Evolutionary conservation across 2,888 invertebrate genomes (phyloP), one percentile per base, ranked within the genome.

Genomic region (Drosophila cracens): DNA sequence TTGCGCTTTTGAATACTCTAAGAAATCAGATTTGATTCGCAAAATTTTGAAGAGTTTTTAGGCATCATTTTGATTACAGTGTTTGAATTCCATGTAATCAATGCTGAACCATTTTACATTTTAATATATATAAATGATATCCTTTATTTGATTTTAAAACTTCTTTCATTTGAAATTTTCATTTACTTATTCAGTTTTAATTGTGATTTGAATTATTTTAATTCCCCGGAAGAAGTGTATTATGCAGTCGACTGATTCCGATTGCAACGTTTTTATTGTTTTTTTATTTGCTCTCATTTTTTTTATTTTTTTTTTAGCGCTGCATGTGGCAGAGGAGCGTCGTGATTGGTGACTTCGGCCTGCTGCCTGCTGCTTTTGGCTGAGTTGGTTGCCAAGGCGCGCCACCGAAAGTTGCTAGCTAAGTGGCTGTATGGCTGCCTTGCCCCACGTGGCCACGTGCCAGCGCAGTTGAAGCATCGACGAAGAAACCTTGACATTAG

Each of bases 401-500:
- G 13, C 40, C 21, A 70, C 25, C 53, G 33, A 49, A 40, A 49
- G 34, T 34, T 43, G 53, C 46, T 62, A 61, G 75, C 58, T 61
- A 57, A 70, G 52, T 58, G 29, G n/a, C n/a, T 43, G 10, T 33
- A 33, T 33, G 33, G 27, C 46, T 25, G 58, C 49, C 46, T 52
- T 67, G 75, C 65, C 62, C 68, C 59, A 51, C 56, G 48, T 51
- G 65, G 80, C 83, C 88, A 75, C 76, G 74, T 79, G 75, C 87
- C 71, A 74, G 56, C 70, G 74, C 79, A 76, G 62, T 84, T 85
- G 78, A 82, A 87, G 67, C 74, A 82, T 72, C 76, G 76, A 79
- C 83, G 83, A 83, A 82, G 77, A 82, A 89, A 84, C 89, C 89
- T 89, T 89, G 89, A 89, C 89, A 89, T 89, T 89, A 86, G 76